Percentiles rank a stretch among this genome's conserved stretches.
Conservation (phyloP, 92 coral and sea anemone genomes). For the Actinostola sp. region DNA sequence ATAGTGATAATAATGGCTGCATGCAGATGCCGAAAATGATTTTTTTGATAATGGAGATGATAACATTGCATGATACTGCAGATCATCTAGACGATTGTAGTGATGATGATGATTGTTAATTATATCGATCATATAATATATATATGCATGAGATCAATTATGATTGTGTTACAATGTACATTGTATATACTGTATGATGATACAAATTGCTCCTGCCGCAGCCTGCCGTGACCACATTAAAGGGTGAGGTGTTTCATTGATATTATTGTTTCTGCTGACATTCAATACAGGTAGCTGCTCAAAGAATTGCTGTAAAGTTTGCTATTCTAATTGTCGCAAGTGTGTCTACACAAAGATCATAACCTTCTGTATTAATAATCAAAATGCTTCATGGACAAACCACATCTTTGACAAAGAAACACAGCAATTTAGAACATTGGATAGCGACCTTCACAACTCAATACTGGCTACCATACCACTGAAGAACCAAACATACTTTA, state of each 20-base stretch:
- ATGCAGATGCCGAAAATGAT: too few relatives aligned
- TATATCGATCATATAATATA: too few relatives aligned
- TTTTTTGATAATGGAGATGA: too few relatives aligned
- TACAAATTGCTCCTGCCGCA: too few relatives aligned
- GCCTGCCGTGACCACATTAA: background rate
- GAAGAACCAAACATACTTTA: slow-evolving; percentile 2
- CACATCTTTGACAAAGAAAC: slow-evolving; percentile 21
- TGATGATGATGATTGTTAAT: too few relatives aligned
- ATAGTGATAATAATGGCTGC: too few relatives aligned
- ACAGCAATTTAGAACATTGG: slow-evolving; percentile 5
- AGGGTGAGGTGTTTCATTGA: background rate
- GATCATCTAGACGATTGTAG: too few relatives aligned
- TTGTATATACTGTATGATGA: too few relatives aligned
- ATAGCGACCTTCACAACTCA: slow-evolving; percentile 27
- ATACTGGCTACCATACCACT: slow-evolving; percentile 3
- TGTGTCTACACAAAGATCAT: slow-evolving; percentile 48
- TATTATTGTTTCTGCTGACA: slow-evolving; percentile 9
- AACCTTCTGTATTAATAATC: slow-evolving; percentile 22
- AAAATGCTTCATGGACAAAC: slow-evolving; percentile 26
- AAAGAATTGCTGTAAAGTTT: slow-evolving; percentile 55
- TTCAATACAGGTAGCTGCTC: slow-evolving; percentile 35
- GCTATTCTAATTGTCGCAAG: slow-evolving; percentile 50
- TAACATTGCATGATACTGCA: too few relatives aligned
- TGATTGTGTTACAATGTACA: too few relatives aligned
- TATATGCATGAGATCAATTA: too few relatives aligned